phyloP scores from a whole-genome alignment of 2,888 invertebrate genomes.

The Drosophila algonquin region DNA sequence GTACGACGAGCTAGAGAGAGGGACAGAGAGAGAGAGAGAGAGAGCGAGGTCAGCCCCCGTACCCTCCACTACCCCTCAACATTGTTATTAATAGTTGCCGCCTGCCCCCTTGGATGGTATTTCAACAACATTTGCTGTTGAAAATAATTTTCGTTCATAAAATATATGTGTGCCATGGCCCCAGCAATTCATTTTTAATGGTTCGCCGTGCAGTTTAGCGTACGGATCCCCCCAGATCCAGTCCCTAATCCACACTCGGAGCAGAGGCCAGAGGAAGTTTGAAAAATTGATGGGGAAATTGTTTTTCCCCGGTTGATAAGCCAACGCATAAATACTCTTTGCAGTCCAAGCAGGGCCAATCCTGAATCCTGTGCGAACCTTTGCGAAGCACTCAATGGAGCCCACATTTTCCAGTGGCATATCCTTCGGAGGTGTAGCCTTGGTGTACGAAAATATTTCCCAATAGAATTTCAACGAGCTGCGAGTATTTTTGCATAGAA shows the following conservation, averaged over 20 bases:
- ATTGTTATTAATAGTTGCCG: conserved; percentile 71
- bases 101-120: conserved; percentile 53
- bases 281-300: conserved; percentile 35
- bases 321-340: neutral
- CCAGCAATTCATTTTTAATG: conserved; percentile 70
- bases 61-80: conserved; percentile 16
- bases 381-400: neutral
- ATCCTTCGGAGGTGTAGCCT: conserved; percentile 27
- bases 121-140: conserved; percentile 64
- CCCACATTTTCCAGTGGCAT: neutral
- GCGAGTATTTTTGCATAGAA: conserved; percentile 69
- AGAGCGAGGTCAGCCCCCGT: conserved; percentile 21
- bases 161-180: conserved; percentile 44
- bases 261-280: conserved; percentile 5
- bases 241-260: conserved; percentile 31
- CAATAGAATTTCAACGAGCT: conserved; percentile 69
- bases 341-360: too few relatives aligned
- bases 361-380: too few relatives aligned
- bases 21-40: neutral
- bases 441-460: conserved; percentile 54
- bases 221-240: conserved; percentile 35
- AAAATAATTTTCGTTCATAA: conserved; percentile 65
- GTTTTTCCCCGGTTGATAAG: neutral
- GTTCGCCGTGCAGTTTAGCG: conserved; percentile 45
- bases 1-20: conserved; percentile 21